Base-by-base conservation (phyloP, 2,888 invertebrate genomes). In the Andrena minutula region DNA sequence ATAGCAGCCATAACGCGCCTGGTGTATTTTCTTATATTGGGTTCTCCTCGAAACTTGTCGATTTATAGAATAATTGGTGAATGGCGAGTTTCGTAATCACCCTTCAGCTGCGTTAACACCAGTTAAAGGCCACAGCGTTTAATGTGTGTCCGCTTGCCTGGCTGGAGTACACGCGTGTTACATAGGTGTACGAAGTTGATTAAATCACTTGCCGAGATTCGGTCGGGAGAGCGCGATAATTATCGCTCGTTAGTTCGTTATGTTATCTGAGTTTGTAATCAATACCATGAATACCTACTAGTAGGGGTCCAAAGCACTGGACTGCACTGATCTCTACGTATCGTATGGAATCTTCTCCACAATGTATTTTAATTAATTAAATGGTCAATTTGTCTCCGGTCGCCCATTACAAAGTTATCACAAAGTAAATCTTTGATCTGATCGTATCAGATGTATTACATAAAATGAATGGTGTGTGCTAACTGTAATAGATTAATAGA, bases 181-280 rank as follows among this genome's bases (percentile, higher is more conserved):
- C 70, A 47, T 65, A 51, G 63, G 60, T 78, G 80, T 75, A 74
- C 75, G 68, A 83, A 86, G 86, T 87, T 90, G 90, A 92, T 92
- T 91, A 86, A 91, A 92, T 92, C 89, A 89, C 88, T 89, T 82
- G 84, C 83, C 63, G 86, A 86, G 84, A 89, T 84, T 84, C 75
- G 86, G 86, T 80, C 80, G 80, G 82, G 85, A 87, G 89, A 86
- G 87, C 84, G 87, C 85, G 90, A 91, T 91, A 92, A 91, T 92
- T 91, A 91, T 90, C 89, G 88, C 90, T 89, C 88, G 90, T 89
- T 91, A 91, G 90, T 89, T 88, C 83, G 89, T 90, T 91, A 89
- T 86, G 88, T 89, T 89, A 89, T 89, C 89, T 89, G 84, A 87
- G 89, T 90, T 88, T 84, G 90, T 89, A 91, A 91, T 92, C 91